Percentiles rank a stretch among this genome's conserved stretches.
phyloP scores from a whole-genome alignment of 2,888 invertebrate genomes.

The Diarsia brunnea region DNA sequence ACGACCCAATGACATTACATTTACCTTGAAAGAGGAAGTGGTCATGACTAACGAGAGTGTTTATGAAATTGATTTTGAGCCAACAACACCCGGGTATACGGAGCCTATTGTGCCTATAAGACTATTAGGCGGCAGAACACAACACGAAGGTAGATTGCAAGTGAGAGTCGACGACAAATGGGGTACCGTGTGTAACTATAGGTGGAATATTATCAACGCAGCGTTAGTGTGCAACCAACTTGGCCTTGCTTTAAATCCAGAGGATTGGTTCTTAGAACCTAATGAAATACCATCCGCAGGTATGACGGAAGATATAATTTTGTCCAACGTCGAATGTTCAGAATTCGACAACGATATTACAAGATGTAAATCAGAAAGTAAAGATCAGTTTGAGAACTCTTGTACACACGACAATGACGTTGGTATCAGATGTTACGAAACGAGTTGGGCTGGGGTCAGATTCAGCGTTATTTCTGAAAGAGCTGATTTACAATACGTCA shows the following conservation, averaged over 20 bases:
- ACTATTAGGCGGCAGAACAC: constrained; percentile 95
- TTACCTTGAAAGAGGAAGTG: constrained; percentile 95
- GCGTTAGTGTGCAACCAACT: constrained; percentile 98
- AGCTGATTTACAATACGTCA: constrained; percentile 96
- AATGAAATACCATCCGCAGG: constrained; percentile 95
- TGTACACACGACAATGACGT: constrained; percentile 97
- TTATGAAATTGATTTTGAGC: constrained; percentile 91
- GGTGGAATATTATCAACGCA: constrained; percentile 97
- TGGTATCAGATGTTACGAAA: constrained; percentile 96
- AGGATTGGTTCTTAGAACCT: constrained; percentile 96
- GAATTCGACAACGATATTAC: constrained; percentile 97
- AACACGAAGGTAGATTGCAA: constrained; percentile 96
- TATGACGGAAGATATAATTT: constrained; percentile 93
- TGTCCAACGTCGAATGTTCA: constrained; percentile 97
- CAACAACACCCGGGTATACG: constrained; percentile 91
- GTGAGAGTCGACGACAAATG: constrained; percentile 96
- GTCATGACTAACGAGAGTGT: constrained; percentile 92
- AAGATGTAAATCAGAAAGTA: constrained; percentile 95
- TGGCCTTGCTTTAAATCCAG: constrained; percentile 97
- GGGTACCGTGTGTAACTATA: constrained; percentile 99
- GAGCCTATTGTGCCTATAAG: constrained; percentile 93
- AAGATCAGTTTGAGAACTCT: constrained; percentile 96
- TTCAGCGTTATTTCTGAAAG: constrained; percentile 97
- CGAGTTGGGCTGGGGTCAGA: constrained; percentile 98
- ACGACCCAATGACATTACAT: constrained; percentile 94